Conservation (phyloP, 1,140 invertebrate genomes). For the Elymnias hypermnestra region DNA sequence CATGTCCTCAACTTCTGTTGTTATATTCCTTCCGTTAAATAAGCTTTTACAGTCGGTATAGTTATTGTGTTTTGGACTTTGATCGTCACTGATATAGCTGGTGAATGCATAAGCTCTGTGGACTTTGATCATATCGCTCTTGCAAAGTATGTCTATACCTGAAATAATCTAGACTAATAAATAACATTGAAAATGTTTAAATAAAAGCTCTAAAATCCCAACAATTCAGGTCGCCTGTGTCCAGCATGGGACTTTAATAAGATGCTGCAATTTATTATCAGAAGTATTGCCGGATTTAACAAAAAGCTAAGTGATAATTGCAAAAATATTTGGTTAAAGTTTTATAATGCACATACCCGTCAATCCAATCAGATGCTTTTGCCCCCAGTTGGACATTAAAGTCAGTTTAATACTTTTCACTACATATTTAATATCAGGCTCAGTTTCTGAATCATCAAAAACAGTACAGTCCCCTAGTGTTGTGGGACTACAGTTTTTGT, state of each 20-base stretch:
- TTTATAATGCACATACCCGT: constrained; percentile 56
- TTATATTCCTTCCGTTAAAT: constrained; percentile 78
- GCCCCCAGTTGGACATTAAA: constrained; percentile 79
- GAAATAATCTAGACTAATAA: too few relatives aligned
- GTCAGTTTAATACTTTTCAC: constrained; percentile 74
- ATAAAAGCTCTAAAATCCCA: too few relatives aligned
- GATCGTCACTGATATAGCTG: constrained; percentile 29
- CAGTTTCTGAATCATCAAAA: constrained; percentile 18
- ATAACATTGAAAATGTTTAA: too few relatives aligned
- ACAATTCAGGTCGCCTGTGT: too few relatives aligned
- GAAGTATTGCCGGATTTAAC: too few relatives aligned
- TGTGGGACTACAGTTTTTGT: constrained; percentile 35
- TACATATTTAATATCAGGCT: constrained; percentile 53
- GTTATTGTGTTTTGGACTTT: constrained; percentile 12
- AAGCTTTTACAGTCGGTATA: constrained; percentile 62
- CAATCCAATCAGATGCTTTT: constrained; percentile 75
- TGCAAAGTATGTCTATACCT: constrained; percentile 55
- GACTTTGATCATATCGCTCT: constrained; percentile 37
- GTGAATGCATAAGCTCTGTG: constrained; percentile 50
- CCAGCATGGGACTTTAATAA: too few relatives aligned
- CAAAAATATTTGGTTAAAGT: background rate
- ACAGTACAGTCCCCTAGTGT: constrained; percentile 8
- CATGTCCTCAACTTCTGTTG: constrained; percentile 78
- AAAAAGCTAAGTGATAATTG: background rate
- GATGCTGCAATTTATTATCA: too few relatives aligned